Evolutionary conservation across 2,113 vertebrate genomes (phyloP).

Genomic region (Tragelaphus imberbis): DNA sequence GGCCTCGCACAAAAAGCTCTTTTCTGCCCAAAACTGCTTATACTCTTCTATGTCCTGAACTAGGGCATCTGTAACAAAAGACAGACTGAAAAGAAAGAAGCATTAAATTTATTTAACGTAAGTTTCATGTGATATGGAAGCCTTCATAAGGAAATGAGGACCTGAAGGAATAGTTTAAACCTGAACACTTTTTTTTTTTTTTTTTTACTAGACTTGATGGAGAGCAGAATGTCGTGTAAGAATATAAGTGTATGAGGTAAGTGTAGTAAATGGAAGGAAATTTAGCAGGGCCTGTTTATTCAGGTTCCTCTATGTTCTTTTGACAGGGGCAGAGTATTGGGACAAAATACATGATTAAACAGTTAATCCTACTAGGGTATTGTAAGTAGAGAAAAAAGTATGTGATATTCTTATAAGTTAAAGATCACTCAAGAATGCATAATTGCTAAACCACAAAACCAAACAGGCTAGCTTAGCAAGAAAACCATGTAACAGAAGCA

Average conservation of each 20-base stretch:
- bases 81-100: neutral
- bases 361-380: neutral
- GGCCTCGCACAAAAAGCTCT: neutral
- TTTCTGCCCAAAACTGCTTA: neutral
- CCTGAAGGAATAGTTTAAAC: neutral
- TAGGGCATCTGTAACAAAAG: neutral
- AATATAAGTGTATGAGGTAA: neutral
- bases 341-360: neutral
- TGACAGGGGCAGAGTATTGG: neutral
- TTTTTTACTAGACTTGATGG: neutral
- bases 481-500: neutral
- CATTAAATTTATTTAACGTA: neutral
- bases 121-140: neutral
- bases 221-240: neutral
- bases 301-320: neutral
- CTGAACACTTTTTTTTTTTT: neutral
- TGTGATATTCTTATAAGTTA: neutral
- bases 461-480: neutral
- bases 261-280: neutral
- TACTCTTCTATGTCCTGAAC: neutral
- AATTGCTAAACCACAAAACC: neutral
- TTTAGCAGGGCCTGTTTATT: neutral
- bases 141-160: neutral
- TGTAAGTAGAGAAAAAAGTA: neutral
- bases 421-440: neutral